A percentile compares a stretch with the other conserved stretches of the same genome.
phyloP scores from a whole-genome alignment of 2,113 vertebrate genomes.

The Callaeas wilsoni region DNA sequence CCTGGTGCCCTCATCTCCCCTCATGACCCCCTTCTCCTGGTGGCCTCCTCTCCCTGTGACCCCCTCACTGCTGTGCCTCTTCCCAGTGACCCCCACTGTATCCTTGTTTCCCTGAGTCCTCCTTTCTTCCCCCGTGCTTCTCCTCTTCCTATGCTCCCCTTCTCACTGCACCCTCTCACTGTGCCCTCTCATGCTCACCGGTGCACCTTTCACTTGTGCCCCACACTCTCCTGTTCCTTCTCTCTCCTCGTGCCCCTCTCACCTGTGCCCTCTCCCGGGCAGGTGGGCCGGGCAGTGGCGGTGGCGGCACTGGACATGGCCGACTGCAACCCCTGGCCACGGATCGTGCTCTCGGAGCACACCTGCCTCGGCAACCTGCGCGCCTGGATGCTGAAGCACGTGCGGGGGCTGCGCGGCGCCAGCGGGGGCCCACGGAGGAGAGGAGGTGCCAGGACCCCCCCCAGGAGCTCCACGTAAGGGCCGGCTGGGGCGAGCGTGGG shows the following conservation, averaged over 20 bases:
- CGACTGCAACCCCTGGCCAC: constrained; percentile 92
- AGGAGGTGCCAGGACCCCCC: constrained; percentile 62
- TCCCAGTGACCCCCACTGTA: not conserved
- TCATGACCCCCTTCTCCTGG: not conserved
- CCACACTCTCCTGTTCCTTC: not conserved
- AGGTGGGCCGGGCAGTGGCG: constrained; percentile 92
- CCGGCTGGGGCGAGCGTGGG: not conserved
- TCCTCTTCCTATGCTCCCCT: not conserved
- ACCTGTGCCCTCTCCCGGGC: not conserved
- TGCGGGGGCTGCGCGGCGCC: constrained; percentile 81
- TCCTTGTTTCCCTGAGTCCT: not conserved
- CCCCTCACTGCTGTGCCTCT: too few species aligned
- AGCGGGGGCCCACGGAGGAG: constrained; percentile 51
- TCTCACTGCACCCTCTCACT: too few species aligned
- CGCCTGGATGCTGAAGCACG: constrained; percentile 89
- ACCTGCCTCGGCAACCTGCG: constrained; percentile 87
- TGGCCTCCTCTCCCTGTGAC: not conserved
- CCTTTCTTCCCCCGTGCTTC: not conserved
- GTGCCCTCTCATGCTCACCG: not conserved
- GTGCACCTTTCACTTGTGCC: not conserved
- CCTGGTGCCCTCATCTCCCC: not conserved
- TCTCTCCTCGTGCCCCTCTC: not conserved
- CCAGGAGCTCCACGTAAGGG: constrained; percentile 78
- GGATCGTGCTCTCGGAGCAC: constrained; percentile 91
- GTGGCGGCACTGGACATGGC: constrained; percentile 91